Evolutionary conservation across 2,113 vertebrate genomes (phyloP).

Genomic region (Syrrhaptes paradoxus): DNA sequence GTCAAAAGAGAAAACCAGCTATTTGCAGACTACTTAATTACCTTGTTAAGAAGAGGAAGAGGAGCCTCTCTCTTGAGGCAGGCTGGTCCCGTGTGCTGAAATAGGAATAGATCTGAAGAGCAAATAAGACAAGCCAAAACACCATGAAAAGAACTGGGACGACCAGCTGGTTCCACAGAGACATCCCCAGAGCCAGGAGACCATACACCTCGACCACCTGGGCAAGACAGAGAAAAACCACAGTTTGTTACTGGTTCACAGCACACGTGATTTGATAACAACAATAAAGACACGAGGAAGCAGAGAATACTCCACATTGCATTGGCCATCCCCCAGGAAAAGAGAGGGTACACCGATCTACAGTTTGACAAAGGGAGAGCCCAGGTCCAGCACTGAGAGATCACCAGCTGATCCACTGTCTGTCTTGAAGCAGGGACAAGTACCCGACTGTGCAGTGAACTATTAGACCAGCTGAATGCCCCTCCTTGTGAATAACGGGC

Average conservation of each 20-base stretch:
- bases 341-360: neutral
- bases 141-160: constrained; percentile 98
- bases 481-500: neutral
- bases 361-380: neutral
- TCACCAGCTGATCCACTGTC: too few species aligned
- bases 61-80: constrained; percentile 92
- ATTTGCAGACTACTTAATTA: constrained; percentile 46
- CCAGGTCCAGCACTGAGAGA: neutral
- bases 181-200: constrained; percentile 95
- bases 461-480: neutral
- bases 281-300: neutral
- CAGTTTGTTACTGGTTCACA: neutral
- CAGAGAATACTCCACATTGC: neutral
- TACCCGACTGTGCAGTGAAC: neutral
- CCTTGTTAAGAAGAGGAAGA: constrained; percentile 98
- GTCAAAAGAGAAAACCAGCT: neutral
- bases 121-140: constrained; percentile 97
- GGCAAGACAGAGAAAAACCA: constrained; percentile 10
- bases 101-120: constrained; percentile 97
- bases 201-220: constrained; percentile 98
- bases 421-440: neutral
- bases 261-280: neutral
- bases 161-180: constrained; percentile 97
- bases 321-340: neutral
- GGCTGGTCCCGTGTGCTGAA: constrained; percentile 96